Evolutionary conservation across 2,888 invertebrate species (phyloP), one percentile per base, ranked within the genome.

Genomic region (Panzeria rudis): DNA sequence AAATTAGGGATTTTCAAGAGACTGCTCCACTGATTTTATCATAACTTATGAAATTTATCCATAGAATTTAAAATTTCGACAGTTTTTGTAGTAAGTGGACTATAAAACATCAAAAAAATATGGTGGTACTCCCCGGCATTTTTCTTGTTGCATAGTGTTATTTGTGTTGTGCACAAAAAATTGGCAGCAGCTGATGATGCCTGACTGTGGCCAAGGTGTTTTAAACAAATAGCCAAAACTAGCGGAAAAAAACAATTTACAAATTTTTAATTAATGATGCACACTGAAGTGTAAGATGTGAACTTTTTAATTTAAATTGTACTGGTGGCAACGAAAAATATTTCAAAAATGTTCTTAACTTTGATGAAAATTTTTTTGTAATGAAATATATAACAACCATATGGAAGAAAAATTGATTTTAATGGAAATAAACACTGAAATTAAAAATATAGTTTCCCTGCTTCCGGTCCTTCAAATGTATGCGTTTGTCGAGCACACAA

Each of bases 281-380:
- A 62, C 61, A 61, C 44, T 71, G 61, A 71, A 71, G 78, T 62
- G 69, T 71, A 71, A 52, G 61, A 71, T 71, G 69, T 71, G 69
- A 71, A 78, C 52, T 78, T 78, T 69, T 78, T 78, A 62, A 71
- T 78, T 78, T 61, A 52, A 71, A 61, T 41, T 38, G 52, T 56
- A 54, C 62, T 80, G 66, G 59, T 66, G 50, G 47, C 47, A n/a
- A 3, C 5, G 13, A 7, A 47, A 79, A 78, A 61, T 71, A 64
- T 71, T 71, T 54, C 54, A 32, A 62, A 62, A 54, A 23, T 52
- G 1, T 61, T 23, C 29, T 47, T 20, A 20, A 9, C 0, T 61
- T 50, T 32, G 11, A 44, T 23, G 1, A 0, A 59, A 8, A 25
- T 20, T 15, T 20, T 13, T 32, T 41, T 13, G 6, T 17, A 29